Evolutionary conservation across 2,888 invertebrate species (phyloP).

Genomic region (Phragmatobia fuliginosa): DNA sequence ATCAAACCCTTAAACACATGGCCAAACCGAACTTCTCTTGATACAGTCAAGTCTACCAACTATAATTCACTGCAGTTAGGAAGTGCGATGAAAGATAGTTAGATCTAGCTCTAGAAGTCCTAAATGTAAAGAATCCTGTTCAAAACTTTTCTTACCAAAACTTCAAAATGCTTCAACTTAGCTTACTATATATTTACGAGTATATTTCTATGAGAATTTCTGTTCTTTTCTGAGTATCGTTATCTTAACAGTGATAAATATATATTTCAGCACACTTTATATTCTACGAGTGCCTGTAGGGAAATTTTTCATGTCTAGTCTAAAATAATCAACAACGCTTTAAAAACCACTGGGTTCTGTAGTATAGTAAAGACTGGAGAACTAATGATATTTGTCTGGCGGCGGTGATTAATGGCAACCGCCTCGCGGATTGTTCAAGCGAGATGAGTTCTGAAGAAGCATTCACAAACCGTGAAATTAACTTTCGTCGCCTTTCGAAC

Average conservation of each 20-base stretch:
- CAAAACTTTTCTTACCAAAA: too few relatives aligned
- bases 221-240: not conserved
- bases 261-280: not conserved
- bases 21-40: too few relatives aligned
- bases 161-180: too few relatives aligned
- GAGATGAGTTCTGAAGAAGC: slow-evolving; percentile 81
- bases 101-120: too few relatives aligned
- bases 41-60: too few relatives aligned
- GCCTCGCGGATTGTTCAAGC: slow-evolving; percentile 79
- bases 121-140: too few relatives aligned
- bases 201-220: not conserved
- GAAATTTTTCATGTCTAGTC: not conserved
- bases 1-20: too few relatives aligned
- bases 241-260: not conserved
- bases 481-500: slow-evolving; percentile 78
- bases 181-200: too few relatives aligned
- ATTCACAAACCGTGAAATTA: slow-evolving; percentile 84
- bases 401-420: slow-evolving; percentile 78
- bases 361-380: slow-evolving; percentile 51
- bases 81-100: too few relatives aligned
- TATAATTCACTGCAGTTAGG: too few relatives aligned
- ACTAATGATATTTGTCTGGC: slow-evolving; percentile 72
- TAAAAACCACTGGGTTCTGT: slow-evolving; percentile 28
- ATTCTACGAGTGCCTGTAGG: not conserved
- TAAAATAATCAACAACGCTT: slow-evolving; percentile 38